Base-by-base conservation (phyloP, 2,797 vertebrate genomes). In the Schizopygopsis pylzovi region DNA sequence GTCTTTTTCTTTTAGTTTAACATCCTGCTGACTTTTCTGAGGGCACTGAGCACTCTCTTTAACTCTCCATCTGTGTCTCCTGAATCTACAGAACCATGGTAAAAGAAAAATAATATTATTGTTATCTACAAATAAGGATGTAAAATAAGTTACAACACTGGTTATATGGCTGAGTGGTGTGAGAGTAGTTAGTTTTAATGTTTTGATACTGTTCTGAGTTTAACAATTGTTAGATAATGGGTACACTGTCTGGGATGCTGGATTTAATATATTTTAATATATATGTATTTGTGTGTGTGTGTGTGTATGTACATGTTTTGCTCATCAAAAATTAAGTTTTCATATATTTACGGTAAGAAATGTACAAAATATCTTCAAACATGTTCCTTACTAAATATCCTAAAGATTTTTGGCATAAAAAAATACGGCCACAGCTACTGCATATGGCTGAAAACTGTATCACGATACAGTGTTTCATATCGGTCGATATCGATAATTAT, bases 1-100 rank as follows among this genome's bases (percentile, higher is more conserved):
- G 13, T 84, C 63, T 77, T 81, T 52, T 83, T 86, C 52, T 5
- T 49, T 67, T 25, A 76, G 82, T 83, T 83, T 73, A 63, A 65
- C 70, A 41, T 25, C 28, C 28, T 83, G 71, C 28, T 63, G 45
- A 41, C 25, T 18, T 65, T 18, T 65, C 71, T 49, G 41, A 61
- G 49, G 70, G 2, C 63, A 28, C 72, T 75, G 54, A 47, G 7
- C 79, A 20, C 73, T 65, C 28, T 37, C 28, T 5, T 80, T 18
- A 82, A 59, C 68, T 41, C 63, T 85, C 13, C 79, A 43, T 68
- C 41, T 85, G 54, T 5, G 43, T 84, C 65, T 84, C 43, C 56
- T 39, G 13, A 54, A 39, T 45, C 43, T 49, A 16, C 56, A 6
- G 25, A 16, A 73, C 47, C n/a, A 61, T 59, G 41, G 4, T 22